Percentiles rank a stretch among this genome's conserved stretches.
Conservation (phyloP, 1,140 invertebrate species). For the Cotesia typhae region DNA sequence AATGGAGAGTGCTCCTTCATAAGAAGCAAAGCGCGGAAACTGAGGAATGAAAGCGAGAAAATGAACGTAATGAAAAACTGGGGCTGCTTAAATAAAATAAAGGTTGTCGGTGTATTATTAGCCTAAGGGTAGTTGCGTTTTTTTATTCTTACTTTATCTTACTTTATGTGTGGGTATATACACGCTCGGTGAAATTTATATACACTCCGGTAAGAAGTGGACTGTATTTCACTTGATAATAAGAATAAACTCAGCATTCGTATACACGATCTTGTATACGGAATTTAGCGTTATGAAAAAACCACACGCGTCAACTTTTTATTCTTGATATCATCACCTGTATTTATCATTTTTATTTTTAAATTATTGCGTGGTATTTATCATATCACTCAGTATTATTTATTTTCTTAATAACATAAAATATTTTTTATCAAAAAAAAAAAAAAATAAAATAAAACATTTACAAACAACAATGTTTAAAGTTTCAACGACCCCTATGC, state of each 20-base stretch:
- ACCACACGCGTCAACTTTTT: constrained; percentile 4
- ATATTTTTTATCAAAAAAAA: too few species aligned
- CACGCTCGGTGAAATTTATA: constrained; percentile 21
- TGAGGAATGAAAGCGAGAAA: constrained; percentile 49
- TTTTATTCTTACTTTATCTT: constrained; percentile 13
- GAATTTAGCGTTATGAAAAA: constrained; percentile 27
- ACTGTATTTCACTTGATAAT: constrained; percentile 40
- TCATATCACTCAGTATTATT: too few species aligned
- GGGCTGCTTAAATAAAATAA: constrained; percentile 66
- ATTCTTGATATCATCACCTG: too few species aligned
- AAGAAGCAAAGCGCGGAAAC: constrained; percentile 19
- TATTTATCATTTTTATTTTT: too few species aligned
- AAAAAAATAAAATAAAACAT: too few species aligned
- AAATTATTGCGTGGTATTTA: too few species aligned
- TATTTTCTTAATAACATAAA: too few species aligned
- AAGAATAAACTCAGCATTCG: constrained; percentile 34
- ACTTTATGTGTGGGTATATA: not conserved
- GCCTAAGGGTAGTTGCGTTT: constrained; percentile 40
- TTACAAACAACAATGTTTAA: too few species aligned
- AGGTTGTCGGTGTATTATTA: constrained; percentile 63
- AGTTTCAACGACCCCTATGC: too few species aligned
- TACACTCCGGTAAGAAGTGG: constrained; percentile 5
- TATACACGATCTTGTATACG: constrained; percentile 23
- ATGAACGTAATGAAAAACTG: constrained; percentile 65
- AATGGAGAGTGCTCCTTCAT: constrained; percentile 9